phyloP scores from a whole-genome alignment of 2,113 vertebrate genomes.

The Myiozetetes cayanensis region DNA sequence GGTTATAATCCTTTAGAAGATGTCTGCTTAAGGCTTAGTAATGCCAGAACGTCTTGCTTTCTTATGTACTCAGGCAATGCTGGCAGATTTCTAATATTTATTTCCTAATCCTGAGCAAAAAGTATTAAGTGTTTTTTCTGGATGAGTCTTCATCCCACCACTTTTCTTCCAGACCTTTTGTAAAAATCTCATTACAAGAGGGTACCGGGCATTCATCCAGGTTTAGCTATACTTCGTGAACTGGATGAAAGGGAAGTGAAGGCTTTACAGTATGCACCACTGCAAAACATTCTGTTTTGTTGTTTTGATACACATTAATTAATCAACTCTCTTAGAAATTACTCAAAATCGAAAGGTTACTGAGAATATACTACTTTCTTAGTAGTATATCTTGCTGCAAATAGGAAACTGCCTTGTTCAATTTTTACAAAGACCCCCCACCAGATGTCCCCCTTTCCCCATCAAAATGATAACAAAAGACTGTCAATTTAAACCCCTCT shows the following conservation, averaged over 20 bases:
- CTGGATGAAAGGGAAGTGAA: background rate
- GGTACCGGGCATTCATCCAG: background rate
- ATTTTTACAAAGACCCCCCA: background rate
- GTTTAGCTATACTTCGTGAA: background rate
- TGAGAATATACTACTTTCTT: background rate
- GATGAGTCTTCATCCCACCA: background rate
- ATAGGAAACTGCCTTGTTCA: background rate
- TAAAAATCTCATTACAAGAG: background rate
- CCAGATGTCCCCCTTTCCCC: conserved; percentile 52
- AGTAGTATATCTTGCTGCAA: background rate
- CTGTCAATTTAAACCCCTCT: background rate
- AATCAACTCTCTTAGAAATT: background rate
- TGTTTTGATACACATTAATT: background rate
- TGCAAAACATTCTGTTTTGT: background rate
- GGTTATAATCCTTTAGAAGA: background rate
- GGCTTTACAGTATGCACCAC: background rate
- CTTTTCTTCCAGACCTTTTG: background rate
- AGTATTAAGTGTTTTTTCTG: background rate
- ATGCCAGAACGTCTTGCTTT: background rate
- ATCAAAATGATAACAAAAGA: background rate
- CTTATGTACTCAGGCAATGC: background rate
- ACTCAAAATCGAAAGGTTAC: background rate
- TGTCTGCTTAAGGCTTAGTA: background rate
- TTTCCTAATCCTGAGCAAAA: background rate
- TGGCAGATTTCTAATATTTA: background rate